These are phyloP conservation scores for Strongylocentrotus purpuratus DNA, from an alignment of 35 echinoderm and acorn worm species.

Conservation along the genomic window DNA sequence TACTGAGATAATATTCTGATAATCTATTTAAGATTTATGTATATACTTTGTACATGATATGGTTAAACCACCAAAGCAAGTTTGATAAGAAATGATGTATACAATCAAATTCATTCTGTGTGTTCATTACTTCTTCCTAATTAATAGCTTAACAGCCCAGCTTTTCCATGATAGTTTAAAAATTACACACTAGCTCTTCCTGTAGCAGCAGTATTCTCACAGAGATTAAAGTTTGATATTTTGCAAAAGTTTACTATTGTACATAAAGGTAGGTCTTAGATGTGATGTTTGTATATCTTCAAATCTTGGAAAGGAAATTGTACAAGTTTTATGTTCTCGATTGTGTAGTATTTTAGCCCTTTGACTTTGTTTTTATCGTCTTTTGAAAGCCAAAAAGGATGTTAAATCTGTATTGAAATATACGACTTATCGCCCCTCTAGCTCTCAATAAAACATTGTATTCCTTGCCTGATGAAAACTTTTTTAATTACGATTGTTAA, in stretches of 20 bases:
- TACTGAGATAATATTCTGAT: background rate
- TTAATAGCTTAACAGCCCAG: background rate
- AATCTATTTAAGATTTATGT: background rate
- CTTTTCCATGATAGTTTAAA: background rate
- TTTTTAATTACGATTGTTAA: too few species aligned
- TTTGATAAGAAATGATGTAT: background rate
- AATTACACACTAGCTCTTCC: background rate
- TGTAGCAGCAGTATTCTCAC: background rate
- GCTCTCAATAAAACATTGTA: too few species aligned
- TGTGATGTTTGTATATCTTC: background rate
- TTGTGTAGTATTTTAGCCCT: background rate
- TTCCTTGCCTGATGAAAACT: too few species aligned
- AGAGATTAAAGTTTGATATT: background rate
- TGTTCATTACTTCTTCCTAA: background rate
- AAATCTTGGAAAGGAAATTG: background rate
- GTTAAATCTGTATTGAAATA: too few species aligned
- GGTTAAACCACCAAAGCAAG: background rate
- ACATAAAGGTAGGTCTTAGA: background rate
- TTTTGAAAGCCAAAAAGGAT: too few species aligned
- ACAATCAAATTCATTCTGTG: background rate
- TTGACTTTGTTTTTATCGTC: background rate
- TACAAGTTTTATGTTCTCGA: background rate
- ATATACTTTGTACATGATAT: slow-evolving; percentile 4
- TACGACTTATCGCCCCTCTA: too few species aligned
- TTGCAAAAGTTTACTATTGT: background rate